Evolutionary conservation across 2,113 vertebrate species (phyloP), one percentile per base, ranked within the genome.

Genomic region (Mirza zaza): DNA sequence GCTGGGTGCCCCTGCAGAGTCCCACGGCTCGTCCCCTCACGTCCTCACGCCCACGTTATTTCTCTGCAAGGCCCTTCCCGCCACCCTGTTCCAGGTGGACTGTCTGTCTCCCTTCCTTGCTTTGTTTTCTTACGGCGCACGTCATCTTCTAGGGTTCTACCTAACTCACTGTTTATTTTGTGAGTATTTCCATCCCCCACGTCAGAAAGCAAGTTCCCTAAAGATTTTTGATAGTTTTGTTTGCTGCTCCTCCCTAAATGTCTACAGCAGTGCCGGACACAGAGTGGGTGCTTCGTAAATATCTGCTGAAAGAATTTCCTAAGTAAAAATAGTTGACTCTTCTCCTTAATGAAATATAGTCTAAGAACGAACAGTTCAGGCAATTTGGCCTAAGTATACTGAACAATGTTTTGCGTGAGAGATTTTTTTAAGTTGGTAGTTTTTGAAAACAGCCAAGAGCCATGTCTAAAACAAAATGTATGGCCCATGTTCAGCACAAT

Each of bases 401-500:
- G 23, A 77, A 86, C 61, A 94, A 87, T 83, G 48, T 75, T 97
- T 97, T 95, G 87, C 93, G 94, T 94, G 87, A 90, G n/a, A 84
- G 61, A 77, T 90, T 70, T 93, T 85, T 92, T 77, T 36, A 89
- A 82, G 90, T 95, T 88, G 67, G 89, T 36, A 79, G 90, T 81
- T 89, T 95, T 96, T 94, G 96, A 90, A 97, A 97, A 95, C 57
- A 88, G 94, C 95, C 94, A 88, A 81, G 67, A 95, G 65, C 71
- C 81, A 94, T 17, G 71, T 95, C 71, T 88, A 55, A 82, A 96
- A 79, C 71, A 82, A 97, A 98, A 97, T 55, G 80, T 92, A 91
- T 92, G 90, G 61, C 23, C 52, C 27, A 5, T 1, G 36, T 87
- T 90, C 84, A 68, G 71, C 23, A 90, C 29, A 17, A 90, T 94